These are phyloP conservation scores for Drosophila neocordata DNA, from an alignment of 1,140 invertebrate genomes.

Conservation along the genomic window DNA sequence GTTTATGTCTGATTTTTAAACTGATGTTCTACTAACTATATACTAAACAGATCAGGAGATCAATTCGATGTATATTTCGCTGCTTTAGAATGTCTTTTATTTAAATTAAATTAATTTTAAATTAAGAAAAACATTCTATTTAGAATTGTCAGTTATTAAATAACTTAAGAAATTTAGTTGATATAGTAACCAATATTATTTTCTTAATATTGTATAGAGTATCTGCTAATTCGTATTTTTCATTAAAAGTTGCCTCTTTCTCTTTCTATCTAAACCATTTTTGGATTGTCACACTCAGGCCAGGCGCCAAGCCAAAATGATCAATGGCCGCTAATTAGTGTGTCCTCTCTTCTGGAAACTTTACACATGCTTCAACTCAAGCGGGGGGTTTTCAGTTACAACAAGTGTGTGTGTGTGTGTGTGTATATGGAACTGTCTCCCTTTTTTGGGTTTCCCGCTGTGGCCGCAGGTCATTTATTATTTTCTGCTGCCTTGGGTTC, in stretches of 20 bases:
- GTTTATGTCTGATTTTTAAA: too few relatives aligned
- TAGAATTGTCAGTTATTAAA: too few relatives aligned
- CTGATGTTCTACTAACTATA: too few relatives aligned
- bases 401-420: constrained; percentile 37
- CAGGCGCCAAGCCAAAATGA: constrained; percentile 67
- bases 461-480: constrained; percentile 70
- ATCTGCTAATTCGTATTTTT: constrained; percentile 6
- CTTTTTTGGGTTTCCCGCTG: constrained; percentile 58
- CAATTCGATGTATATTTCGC: too few relatives aligned
- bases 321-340: constrained; percentile 78
- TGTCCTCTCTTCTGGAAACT: constrained; percentile 72
- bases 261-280: constrained; percentile 7
- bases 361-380: constrained; percentile 61
- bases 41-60: too few relatives aligned
- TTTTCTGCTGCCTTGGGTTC: constrained; percentile 44
- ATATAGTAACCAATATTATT: too few relatives aligned
- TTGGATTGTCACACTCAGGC: constrained; percentile 61
- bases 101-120: too few relatives aligned
- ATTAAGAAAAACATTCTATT: too few relatives aligned
- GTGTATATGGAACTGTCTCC: constrained; percentile 9
- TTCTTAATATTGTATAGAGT: constrained; percentile 12
- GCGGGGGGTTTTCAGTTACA: constrained; percentile 59
- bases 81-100: too few relatives aligned
- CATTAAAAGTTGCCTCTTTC: not conserved
- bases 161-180: too few relatives aligned